These are phyloP conservation scores for Actias luna DNA, from an alignment of 2,888 invertebrate genomes.

Conservation along the genomic window DNA sequence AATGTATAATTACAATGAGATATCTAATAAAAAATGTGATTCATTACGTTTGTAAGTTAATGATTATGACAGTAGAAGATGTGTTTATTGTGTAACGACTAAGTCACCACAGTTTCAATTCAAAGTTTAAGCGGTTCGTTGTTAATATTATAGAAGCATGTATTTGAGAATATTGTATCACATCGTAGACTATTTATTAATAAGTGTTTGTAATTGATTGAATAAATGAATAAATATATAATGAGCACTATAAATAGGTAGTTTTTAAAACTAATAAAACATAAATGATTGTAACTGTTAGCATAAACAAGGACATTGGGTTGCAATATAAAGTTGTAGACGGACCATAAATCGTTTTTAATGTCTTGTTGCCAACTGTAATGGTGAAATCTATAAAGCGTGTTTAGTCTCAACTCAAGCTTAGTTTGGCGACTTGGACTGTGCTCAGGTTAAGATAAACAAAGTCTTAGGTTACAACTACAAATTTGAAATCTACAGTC, in stretches of 20 bases:
- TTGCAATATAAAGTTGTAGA: background rate
- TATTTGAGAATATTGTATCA: conserved; percentile 4
- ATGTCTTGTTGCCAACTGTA: background rate
- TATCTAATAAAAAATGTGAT: too few species aligned
- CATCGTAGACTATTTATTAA: background rate
- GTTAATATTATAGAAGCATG: conserved; percentile 4
- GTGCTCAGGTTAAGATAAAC: too few species aligned
- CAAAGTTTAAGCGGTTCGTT: background rate
- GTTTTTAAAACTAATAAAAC: background rate
- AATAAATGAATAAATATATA: background rate
- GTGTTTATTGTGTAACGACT: background rate
- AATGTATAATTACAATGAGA: too few species aligned
- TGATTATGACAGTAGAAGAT: background rate
- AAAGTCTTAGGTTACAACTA: too few species aligned
- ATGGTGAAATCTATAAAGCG: too few species aligned
- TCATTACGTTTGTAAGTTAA: too few species aligned
- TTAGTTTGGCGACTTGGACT: too few species aligned
- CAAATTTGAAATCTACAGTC: too few species aligned
- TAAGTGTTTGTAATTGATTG: conserved; percentile 1
- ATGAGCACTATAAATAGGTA: conserved; percentile 4
- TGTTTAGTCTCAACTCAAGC: too few species aligned
- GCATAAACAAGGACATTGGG: background rate
- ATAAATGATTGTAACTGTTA: too few species aligned
- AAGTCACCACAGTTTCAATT: background rate
- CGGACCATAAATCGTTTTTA: background rate